Conservation (phyloP, 2,888 invertebrate species). For the Elysia crispata region DNA sequence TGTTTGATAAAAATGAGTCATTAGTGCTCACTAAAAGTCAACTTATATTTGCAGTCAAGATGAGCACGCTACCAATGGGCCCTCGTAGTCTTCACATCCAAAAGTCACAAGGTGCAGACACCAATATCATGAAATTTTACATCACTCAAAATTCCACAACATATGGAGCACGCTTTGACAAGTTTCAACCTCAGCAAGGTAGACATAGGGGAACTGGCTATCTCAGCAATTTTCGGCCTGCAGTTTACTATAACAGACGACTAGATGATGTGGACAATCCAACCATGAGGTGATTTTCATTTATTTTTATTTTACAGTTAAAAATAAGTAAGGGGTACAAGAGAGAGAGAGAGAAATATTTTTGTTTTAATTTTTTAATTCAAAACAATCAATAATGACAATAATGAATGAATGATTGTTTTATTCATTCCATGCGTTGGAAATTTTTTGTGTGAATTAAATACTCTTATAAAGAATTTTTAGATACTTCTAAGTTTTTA, state of each 20-base stretch:
- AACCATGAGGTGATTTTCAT: conserved; percentile 72
- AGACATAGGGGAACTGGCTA: conserved; percentile 76
- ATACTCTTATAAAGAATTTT: too few species aligned
- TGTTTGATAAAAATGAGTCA: neutral
- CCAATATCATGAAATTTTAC: conserved; percentile 77
- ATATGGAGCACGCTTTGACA: conserved; percentile 73
- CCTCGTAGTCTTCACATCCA: conserved; percentile 71
- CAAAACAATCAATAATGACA: too few species aligned
- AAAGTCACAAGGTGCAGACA: conserved; percentile 75
- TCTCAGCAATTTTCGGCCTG: conserved; percentile 75
- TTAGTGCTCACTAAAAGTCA: neutral
- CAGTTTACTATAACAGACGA: conserved; percentile 73
- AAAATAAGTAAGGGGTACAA: neutral
- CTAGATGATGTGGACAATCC: conserved; percentile 77
- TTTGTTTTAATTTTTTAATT: neutral
- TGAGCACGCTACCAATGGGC: conserved; percentile 73
- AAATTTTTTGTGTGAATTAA: too few species aligned
- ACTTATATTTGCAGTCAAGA: conserved; percentile 47
- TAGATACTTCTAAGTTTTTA: too few species aligned
- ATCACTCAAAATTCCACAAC: conserved; percentile 74
- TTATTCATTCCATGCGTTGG: too few species aligned
- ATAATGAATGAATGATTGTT: too few species aligned
- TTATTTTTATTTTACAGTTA: neutral
- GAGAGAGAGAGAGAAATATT: neutral
- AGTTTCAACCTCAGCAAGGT: conserved; percentile 73